Evolutionary conservation across 2,888 invertebrate genomes (phyloP).

Genomic region (Sminthurides aquaticus): DNA sequence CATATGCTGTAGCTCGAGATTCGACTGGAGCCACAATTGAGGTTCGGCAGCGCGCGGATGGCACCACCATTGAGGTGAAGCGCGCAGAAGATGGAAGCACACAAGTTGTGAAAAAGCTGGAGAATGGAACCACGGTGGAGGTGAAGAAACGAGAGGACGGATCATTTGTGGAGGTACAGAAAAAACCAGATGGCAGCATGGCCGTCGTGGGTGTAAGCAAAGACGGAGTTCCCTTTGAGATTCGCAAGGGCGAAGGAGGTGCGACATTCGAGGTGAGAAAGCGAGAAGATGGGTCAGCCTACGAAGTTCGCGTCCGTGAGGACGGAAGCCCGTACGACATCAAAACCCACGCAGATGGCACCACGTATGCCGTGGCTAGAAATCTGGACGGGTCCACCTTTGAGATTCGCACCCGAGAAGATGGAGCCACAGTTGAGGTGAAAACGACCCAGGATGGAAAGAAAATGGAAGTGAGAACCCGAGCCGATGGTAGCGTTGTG

Average conservation of each 20-base stretch:
- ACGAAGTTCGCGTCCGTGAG: constrained; percentile 9
- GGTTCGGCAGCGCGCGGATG: constrained; percentile 2
- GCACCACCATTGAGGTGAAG: constrained; percentile 5
- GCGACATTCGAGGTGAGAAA: constrained; percentile 1
- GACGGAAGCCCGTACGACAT: constrained; percentile 13
- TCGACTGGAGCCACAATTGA: constrained; percentile 5
- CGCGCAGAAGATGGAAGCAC: constrained; percentile 6
- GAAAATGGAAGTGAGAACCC: background rate
- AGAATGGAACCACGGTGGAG: constrained; percentile 10
- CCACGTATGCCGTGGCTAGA: constrained; percentile 14
- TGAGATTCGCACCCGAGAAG: constrained; percentile 7
- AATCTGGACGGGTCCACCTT: constrained; percentile 2
- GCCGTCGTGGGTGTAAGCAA: constrained; percentile 1
- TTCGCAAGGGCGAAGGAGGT: constrained; percentile 7
- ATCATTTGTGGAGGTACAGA: constrained; percentile 2
- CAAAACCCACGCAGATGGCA: constrained; percentile 7
- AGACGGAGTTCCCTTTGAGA: constrained; percentile 6
- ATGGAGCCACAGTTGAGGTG: constrained; percentile 6
- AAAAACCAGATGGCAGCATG: constrained; percentile 5
- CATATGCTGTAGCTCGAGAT: constrained; percentile 9
- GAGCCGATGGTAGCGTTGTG: background rate
- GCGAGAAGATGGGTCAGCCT: constrained; percentile 2
- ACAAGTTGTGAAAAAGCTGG: constrained; percentile 3
- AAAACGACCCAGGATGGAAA: constrained; percentile 4
- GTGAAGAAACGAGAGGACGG: constrained; percentile 12